phyloP scores from a whole-genome alignment of 2,888 invertebrate genomes.

The Piscicola geometra region DNA sequence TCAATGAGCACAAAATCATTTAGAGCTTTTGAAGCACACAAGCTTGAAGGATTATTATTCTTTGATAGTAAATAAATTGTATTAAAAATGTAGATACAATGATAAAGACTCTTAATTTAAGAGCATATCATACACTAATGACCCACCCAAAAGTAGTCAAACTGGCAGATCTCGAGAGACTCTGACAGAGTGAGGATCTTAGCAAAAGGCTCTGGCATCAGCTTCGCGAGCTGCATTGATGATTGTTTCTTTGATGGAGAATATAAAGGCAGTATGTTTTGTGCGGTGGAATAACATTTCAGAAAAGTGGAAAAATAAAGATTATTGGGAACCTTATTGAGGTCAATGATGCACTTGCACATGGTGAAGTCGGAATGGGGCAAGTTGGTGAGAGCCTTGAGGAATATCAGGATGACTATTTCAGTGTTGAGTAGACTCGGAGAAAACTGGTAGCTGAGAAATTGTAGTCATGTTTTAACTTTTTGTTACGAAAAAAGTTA shows the following conservation, averaged over 20 bases:
- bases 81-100: too few species aligned
- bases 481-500: too few species aligned
- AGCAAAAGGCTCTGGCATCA: constrained; percentile 75
- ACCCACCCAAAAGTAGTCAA: constrained; percentile 78
- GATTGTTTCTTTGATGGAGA: too few species aligned
- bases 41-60: background rate
- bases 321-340: constrained; percentile 52
- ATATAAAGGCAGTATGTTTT: too few species aligned
- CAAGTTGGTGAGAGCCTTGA: constrained; percentile 92
- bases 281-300: too few species aligned
- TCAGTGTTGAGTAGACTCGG: constrained; percentile 71
- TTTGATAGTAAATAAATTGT: background rate
- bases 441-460: constrained; percentile 78
- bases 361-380: constrained; percentile 96
- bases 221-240: constrained; percentile 43
- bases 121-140: too few species aligned
- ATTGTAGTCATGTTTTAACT: too few species aligned
- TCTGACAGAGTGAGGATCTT: constrained; percentile 84
- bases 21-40: background rate
- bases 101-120: too few species aligned
- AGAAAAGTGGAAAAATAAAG: too few species aligned
- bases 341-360: constrained; percentile 89
- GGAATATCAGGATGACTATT: constrained; percentile 77
- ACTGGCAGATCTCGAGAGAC: constrained; percentile 85
- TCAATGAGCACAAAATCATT: constrained; percentile 36